Evolutionary conservation across 2,113 vertebrate species (phyloP).

Genomic region (Probosciger aterrimus): DNA sequence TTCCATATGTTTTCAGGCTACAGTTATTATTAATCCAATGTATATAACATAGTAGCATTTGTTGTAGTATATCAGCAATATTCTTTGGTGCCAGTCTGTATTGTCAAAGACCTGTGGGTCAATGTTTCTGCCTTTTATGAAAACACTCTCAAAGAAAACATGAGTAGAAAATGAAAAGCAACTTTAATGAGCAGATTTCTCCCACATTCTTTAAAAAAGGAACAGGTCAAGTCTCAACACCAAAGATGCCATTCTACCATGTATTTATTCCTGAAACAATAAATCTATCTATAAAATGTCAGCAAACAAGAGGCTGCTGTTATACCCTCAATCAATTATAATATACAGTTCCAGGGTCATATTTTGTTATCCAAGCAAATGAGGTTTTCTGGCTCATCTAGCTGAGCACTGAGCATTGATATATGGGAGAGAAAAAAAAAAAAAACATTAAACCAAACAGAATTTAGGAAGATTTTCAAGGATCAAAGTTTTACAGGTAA

Average conservation of each 20-base stretch:
- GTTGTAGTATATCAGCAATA: background rate
- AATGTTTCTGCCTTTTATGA: background rate
- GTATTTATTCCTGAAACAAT: background rate
- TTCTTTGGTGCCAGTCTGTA: background rate
- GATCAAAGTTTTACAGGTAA: background rate
- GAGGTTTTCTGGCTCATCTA: background rate
- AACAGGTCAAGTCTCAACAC: background rate
- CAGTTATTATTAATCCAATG: background rate
- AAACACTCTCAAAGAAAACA: background rate
- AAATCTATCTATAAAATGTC: background rate
- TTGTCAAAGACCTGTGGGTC: background rate
- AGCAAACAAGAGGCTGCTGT: background rate
- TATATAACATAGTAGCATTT: background rate
- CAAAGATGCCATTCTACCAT: background rate
- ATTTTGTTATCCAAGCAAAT: background rate
- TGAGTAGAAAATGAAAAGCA: background rate
- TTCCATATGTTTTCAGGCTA: background rate
- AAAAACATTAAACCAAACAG: background rate
- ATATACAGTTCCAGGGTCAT: background rate
- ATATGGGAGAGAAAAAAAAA: background rate
- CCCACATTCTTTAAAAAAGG: background rate
- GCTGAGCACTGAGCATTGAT: background rate
- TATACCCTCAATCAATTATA: background rate
- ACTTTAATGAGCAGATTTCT: constrained; percentile 8
- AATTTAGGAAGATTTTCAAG: background rate